Evolutionary conservation across 1,140 invertebrate genomes (phyloP).

Genomic region (Sitophilus oryzae): DNA sequence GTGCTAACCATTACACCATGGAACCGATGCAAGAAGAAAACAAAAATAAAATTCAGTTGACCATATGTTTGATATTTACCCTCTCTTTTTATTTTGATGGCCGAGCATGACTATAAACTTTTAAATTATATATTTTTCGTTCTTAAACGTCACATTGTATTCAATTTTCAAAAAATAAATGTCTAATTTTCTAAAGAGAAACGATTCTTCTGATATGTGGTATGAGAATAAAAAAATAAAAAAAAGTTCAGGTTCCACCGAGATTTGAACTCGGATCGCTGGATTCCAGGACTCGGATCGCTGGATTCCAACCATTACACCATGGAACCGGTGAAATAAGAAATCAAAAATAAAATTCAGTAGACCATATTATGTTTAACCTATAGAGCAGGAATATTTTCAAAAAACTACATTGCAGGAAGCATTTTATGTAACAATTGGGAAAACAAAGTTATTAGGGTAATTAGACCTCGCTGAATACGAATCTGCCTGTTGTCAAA

Average conservation of each 20-base stretch:
- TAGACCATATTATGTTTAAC: too few species aligned
- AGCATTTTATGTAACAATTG: too few species aligned
- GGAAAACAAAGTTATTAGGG: too few species aligned
- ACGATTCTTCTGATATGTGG: not conserved
- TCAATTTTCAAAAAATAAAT: not conserved
- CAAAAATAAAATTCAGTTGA: too few species aligned
- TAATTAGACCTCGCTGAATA: too few species aligned
- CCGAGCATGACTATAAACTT: not conserved
- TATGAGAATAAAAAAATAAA: not conserved
- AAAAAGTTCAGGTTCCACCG: constrained; percentile 38
- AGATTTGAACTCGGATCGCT: constrained; percentile 41
- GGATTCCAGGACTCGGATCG: constrained; percentile 41
- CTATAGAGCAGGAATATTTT: too few species aligned
- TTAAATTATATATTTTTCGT: not conserved
- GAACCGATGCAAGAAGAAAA: constrained; percentile 20
- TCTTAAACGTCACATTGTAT: not conserved
- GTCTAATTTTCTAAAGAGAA: not conserved
- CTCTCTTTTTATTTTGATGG: not conserved
- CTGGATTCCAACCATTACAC: constrained; percentile 40
- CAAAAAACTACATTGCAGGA: too few species aligned
- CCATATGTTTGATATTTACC: too few species aligned
- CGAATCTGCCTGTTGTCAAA: too few species aligned
- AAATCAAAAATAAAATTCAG: too few species aligned
- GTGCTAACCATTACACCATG: constrained; percentile 39
- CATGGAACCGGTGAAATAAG: constrained; percentile 29